These are phyloP conservation scores for Melanotaenia nigrans DNA, from an alignment of 2,797 vertebrate species.

Conservation along the genomic window DNA sequence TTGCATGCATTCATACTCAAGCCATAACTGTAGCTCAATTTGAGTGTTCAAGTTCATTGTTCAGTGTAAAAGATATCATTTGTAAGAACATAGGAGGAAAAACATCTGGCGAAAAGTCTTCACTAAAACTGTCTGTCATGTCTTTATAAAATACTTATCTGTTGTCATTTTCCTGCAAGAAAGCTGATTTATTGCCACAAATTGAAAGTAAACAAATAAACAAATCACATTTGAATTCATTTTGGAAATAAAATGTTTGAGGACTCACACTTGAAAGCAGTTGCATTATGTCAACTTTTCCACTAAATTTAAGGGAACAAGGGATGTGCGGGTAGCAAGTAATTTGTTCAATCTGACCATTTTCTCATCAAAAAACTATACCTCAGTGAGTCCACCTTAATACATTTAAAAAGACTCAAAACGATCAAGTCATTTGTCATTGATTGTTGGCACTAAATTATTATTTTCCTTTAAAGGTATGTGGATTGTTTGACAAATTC, in stretches of 20 bases:
- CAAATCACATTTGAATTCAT: background rate
- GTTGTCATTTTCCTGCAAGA: background rate
- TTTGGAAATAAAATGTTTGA: background rate
- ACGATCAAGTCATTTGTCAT: background rate
- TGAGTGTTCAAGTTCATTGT: background rate
- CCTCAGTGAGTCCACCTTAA: background rate
- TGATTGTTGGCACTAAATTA: background rate
- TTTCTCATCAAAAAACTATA: constrained; percentile 24
- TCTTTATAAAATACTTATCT: background rate
- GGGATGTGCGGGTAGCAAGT: constrained; percentile 5
- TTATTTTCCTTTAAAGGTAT: background rate
- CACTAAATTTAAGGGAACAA: background rate
- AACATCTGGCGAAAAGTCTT: background rate
- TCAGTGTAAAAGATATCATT: background rate
- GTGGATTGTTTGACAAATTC: background rate
- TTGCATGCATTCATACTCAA: background rate
- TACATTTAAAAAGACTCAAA: background rate
- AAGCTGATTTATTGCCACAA: background rate
- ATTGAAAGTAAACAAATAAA: background rate
- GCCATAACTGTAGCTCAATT: background rate
- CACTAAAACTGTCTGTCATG: background rate
- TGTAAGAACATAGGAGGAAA: background rate
- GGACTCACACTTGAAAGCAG: background rate
- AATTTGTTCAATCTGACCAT: constrained; percentile 8
- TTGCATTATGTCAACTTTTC: background rate